phyloP scores from a whole-genome alignment of 2,113 vertebrate species.

The Sebastes schlegelii region DNA sequence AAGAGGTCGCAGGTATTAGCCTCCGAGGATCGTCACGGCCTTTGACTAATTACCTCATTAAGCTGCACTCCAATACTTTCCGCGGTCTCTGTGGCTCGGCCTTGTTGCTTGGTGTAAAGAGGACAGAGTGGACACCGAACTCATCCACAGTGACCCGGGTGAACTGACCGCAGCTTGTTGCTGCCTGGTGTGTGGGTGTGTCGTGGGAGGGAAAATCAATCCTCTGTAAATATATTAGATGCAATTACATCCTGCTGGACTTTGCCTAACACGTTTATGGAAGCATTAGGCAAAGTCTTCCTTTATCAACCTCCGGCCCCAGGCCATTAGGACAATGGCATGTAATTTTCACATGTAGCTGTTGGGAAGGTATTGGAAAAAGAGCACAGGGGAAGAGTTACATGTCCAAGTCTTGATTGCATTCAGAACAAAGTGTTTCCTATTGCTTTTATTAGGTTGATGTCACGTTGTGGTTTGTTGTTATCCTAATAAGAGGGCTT shows the following conservation, averaged over 20 bases:
- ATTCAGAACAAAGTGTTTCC: slow-evolving; percentile 46
- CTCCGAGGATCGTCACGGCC: slow-evolving; percentile 75
- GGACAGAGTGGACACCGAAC: slow-evolving; percentile 57
- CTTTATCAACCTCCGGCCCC: slow-evolving; percentile 67
- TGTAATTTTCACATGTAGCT: slow-evolving; percentile 72
- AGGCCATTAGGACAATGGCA: slow-evolving; percentile 70
- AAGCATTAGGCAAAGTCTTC: slow-evolving; percentile 81
- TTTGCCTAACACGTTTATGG: slow-evolving; percentile 80
- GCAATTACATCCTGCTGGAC: slow-evolving; percentile 80
- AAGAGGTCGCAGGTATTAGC: slow-evolving; percentile 85
- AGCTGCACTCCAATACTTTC: slow-evolving; percentile 76
- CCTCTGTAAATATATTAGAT: slow-evolving; percentile 82
- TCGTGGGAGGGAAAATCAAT: slow-evolving; percentile 72
- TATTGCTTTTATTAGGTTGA: slow-evolving; percentile 56
- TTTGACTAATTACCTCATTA: slow-evolving; percentile 87
- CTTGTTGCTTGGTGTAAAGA: slow-evolving; percentile 61
- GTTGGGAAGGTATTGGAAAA: slow-evolving; percentile 56
- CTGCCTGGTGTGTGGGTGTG: slow-evolving; percentile 58
- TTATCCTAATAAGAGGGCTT: slow-evolving; percentile 9
- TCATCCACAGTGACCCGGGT: slow-evolving; percentile 59
- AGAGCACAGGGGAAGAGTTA: slow-evolving; percentile 28
- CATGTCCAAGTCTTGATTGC: slow-evolving; percentile 50
- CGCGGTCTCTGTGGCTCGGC: slow-evolving; percentile 37
- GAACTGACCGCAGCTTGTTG: slow-evolving; percentile 66
- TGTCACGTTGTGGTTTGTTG: slow-evolving; percentile 16